Percentiles rank a stretch among this genome's conserved stretches.
These are phyloP conservation scores for Platynereis dumerilii DNA, from an alignment of 2,888 invertebrate species.

Conservation along the genomic window DNA sequence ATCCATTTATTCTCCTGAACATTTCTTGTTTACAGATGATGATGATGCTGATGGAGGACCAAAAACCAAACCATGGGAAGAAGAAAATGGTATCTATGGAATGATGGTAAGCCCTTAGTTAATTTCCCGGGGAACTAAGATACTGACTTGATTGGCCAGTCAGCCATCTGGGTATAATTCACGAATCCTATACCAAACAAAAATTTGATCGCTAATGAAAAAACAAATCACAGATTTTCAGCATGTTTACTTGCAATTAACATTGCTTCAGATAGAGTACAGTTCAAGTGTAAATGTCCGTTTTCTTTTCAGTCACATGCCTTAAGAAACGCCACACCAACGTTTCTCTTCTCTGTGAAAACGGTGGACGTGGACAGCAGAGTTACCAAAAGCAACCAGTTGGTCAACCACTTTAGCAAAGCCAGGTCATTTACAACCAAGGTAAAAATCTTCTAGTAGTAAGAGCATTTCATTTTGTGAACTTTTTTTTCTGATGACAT, in stretches of 20 bases:
- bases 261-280: too few relatives aligned
- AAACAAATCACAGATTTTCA: too few relatives aligned
- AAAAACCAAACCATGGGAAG: slow-evolving; percentile 55
- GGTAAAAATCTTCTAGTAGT: slow-evolving; percentile 65
- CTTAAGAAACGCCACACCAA: slow-evolving; percentile 68
- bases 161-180: too few relatives aligned
- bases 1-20: too few relatives aligned
- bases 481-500: too few relatives aligned
- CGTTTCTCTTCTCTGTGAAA: slow-evolving; percentile 89
- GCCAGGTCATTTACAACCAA: slow-evolving; percentile 87
- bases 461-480: too few relatives aligned
- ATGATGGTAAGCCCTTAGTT: slow-evolving; percentile 46
- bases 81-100: slow-evolving; percentile 62
- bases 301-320: slow-evolving; percentile 49
- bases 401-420: slow-evolving; percentile 82
- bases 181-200: too few relatives aligned
- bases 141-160: too few relatives aligned
- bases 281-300: too few relatives aligned
- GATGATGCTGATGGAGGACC: slow-evolving; percentile 9
- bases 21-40: slow-evolving; percentile 19
- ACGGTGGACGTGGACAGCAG: slow-evolving; percentile 81
- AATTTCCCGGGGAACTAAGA: too few relatives aligned
- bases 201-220: too few relatives aligned
- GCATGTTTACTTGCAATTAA: too few relatives aligned
- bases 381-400: slow-evolving; percentile 71